Evolutionary conservation across 92 coral and sea anemone species (phyloP).

Genomic region (Zoanthus sociatus): DNA sequence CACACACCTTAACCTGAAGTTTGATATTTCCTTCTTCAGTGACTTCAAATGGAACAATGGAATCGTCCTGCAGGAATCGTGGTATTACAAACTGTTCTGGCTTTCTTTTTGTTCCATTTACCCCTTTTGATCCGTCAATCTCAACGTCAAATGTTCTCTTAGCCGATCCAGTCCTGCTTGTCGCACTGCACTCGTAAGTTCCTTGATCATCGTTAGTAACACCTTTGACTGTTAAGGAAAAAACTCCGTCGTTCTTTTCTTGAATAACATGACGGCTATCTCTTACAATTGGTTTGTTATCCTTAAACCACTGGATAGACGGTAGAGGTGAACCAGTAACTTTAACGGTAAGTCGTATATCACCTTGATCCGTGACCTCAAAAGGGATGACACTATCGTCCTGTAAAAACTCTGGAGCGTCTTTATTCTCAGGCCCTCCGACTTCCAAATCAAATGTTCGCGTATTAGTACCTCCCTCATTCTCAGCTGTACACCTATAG

Average conservation of each 20-base stretch:
- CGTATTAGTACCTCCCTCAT: slow-evolving; percentile 58
- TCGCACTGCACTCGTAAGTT: slow-evolving; percentile 57
- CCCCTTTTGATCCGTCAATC: slow-evolving; percentile 59
- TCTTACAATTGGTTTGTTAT: slow-evolving; percentile 65
- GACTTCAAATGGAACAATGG: slow-evolving; percentile 71
- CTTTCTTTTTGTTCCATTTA: slow-evolving; percentile 22
- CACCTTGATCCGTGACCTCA: slow-evolving; percentile 71
- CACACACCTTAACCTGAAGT: slow-evolving; percentile 68
- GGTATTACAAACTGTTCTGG: slow-evolving; percentile 51
- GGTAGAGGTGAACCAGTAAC: slow-evolving; percentile 75
- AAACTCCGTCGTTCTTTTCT: slow-evolving; percentile 60
- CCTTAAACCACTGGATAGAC: slow-evolving; percentile 84
- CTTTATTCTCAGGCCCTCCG: slow-evolving; percentile 42
- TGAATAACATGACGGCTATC: slow-evolving; percentile 28
- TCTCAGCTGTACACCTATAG: slow-evolving; percentile 64
- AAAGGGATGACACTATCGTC: slow-evolving; percentile 74
- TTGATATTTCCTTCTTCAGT: slow-evolving; percentile 77
- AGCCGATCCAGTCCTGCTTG: slow-evolving; percentile 60
- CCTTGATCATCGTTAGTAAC: slow-evolving; percentile 75
- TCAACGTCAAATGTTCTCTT: slow-evolving; percentile 80
- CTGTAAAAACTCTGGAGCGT: slow-evolving; percentile 67
- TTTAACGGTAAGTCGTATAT: slow-evolving; percentile 67
- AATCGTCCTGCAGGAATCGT: slow-evolving; percentile 64
- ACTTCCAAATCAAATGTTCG: slow-evolving; percentile 64
- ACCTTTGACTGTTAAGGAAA: slow-evolving; percentile 73